Evolutionary conservation across 1,140 invertebrate species (phyloP).

Genomic region (Acromyrmex echinatior): DNA sequence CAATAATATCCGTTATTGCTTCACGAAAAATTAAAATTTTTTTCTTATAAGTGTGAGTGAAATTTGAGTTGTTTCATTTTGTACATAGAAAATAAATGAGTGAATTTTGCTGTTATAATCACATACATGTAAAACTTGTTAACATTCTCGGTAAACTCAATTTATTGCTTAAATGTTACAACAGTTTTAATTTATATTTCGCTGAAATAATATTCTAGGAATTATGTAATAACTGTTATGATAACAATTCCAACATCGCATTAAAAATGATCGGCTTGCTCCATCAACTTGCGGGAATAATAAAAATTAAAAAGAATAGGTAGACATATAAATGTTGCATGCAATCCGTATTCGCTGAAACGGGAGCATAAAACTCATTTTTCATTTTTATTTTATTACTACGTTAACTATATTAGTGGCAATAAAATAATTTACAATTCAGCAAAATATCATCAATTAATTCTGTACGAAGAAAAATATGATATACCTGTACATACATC

Average conservation of each 20-base stretch:
- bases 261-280: constrained; percentile 29
- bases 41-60: not conserved
- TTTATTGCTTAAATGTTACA: not conserved
- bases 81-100: not conserved
- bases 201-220: constrained; percentile 18
- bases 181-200: constrained; percentile 12
- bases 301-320: constrained; percentile 24
- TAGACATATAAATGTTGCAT: not conserved
- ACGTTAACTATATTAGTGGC: not conserved
- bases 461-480: not conserved
- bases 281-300: constrained; percentile 9
- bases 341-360: not conserved
- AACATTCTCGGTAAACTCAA: not conserved
- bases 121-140: not conserved
- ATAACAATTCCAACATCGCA: constrained; percentile 29
- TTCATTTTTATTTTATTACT: constrained; percentile 7
- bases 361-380: constrained; percentile 1
- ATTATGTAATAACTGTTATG: constrained; percentile 49
- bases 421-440: constrained; percentile 10
- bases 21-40: not conserved
- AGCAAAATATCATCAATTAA: not conserved
- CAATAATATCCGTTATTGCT: not conserved
- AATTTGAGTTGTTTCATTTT: not conserved
- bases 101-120: not conserved
- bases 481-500: not conserved